phyloP scores from a whole-genome alignment of 2,113 vertebrate genomes.

The Loxodonta africana region DNA sequence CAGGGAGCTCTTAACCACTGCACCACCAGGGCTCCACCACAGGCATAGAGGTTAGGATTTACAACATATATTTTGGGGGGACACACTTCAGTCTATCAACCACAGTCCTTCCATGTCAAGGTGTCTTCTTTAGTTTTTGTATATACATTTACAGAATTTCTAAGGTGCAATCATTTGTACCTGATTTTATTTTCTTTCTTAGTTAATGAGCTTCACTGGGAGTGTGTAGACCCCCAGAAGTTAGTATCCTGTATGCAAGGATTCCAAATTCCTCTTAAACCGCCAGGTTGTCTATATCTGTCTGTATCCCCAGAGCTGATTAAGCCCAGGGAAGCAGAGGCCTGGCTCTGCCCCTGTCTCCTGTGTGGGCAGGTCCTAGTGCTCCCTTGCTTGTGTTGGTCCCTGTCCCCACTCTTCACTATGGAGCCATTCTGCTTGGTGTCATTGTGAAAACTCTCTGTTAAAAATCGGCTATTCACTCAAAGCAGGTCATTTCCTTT shows the following conservation, averaged over 20 bases:
- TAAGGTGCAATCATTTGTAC: background rate
- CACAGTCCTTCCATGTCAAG: background rate
- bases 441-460: background rate
- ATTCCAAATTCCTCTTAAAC: too few species aligned
- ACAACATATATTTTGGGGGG: too few species aligned
- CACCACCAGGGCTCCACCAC: too few species aligned
- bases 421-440: background rate
- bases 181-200: constrained; percentile 23
- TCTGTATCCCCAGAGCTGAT: background rate
- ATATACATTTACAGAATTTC: background rate
- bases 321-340: background rate
- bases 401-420: background rate
- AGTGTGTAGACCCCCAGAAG: background rate
- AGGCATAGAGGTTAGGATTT: too few species aligned
- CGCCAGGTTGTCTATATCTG: background rate
- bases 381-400: background rate
- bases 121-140: background rate
- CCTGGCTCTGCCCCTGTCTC: background rate
- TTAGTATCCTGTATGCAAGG: background rate
- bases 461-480: background rate
- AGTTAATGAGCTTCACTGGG: background rate
- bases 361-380: background rate
- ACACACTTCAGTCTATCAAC: too few species aligned
- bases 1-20: too few species aligned
- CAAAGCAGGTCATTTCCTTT: background rate